Percentiles rank a stretch among this genome's conserved stretches.
These are phyloP conservation scores for Octopus sinensis DNA, from an alignment of 1,140 invertebrate genomes.

Conservation along the genomic window DNA sequence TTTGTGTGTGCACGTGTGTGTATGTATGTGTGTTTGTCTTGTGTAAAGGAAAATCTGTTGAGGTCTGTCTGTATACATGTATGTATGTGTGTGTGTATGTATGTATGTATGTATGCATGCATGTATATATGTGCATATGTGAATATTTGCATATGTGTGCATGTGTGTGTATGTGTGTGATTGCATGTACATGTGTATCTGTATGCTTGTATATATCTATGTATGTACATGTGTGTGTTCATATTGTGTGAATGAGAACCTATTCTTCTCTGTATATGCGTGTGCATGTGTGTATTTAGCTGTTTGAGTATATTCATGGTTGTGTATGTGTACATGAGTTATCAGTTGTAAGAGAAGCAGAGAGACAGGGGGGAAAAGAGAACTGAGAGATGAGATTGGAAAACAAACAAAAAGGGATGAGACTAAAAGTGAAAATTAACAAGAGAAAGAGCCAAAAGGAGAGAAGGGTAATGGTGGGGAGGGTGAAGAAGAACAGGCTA, in stretches of 20 bases:
- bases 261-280: neutral
- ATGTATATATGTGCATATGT: neutral
- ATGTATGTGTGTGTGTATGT: neutral
- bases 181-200: neutral
- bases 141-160: neutral
- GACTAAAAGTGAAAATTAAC: neutral
- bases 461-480: neutral
- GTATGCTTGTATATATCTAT: neutral
- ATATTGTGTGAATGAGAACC: neutral
- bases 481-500: neutral
- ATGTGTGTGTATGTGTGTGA: too few relatives aligned
- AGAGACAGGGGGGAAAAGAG: neutral
- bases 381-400: neutral
- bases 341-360: neutral
- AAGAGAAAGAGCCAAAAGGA: neutral
- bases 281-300: neutral
- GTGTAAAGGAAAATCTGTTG: neutral
- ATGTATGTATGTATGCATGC: neutral
- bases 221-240: neutral
- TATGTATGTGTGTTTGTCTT: neutral
- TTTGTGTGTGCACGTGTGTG: neutral
- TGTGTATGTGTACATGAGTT: neutral
- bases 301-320: neutral
- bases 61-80: neutral
- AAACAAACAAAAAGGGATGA: neutral